Base-by-base conservation (phyloP, 1,140 invertebrate species). In the Neotoxoptera formosana region DNA sequence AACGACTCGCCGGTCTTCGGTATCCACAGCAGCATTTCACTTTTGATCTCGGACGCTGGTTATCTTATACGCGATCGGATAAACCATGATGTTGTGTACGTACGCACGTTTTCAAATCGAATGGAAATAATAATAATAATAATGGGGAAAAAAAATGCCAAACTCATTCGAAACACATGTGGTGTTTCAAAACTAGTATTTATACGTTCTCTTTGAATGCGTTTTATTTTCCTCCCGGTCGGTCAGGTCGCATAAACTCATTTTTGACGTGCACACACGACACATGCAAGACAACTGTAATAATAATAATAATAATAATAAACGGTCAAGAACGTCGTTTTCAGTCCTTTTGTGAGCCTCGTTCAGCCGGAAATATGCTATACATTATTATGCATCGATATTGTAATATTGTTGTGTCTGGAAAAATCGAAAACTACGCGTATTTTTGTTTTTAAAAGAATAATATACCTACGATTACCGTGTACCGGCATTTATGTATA, bases 251-350 rank as follows among this genome's bases (percentile, higher is more conserved):
- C n/a, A 76, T 76, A 76, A n/a, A n/a, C n/a, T 76, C 60, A 76
- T 76, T 76, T 76, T 76, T 14, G 30, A 76, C n/a, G 30, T 76
- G 6, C 2, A 76, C 60, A 17, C 30, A 67, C 30, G n/a, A n/a
- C n/a, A 76, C n/a, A 76, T 76, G 60, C 60, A 76, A 7, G 60
- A 76, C 60, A 76, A 76, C 60, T 34, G 6, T n/a, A 76, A 76
- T 76, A 76, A 76, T n/a, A 67, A n/a, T 76, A 76, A 34, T 76
- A 76, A 76, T n/a, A 67, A n/a, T 76, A 76, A 34, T 76, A 76
- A 60, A 56, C 51, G n/a, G 60, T 67, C 60, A 67, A 67, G 60
- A 67, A 67, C 30, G 14, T 67, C n/a, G 60, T n/a, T 67, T 67
- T 67, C 60, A 76, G 1, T 76, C 60, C 30, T n/a, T 76, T 76